Conservation (phyloP, 2,113 vertebrate species). For the Istiophorus platypterus region DNA sequence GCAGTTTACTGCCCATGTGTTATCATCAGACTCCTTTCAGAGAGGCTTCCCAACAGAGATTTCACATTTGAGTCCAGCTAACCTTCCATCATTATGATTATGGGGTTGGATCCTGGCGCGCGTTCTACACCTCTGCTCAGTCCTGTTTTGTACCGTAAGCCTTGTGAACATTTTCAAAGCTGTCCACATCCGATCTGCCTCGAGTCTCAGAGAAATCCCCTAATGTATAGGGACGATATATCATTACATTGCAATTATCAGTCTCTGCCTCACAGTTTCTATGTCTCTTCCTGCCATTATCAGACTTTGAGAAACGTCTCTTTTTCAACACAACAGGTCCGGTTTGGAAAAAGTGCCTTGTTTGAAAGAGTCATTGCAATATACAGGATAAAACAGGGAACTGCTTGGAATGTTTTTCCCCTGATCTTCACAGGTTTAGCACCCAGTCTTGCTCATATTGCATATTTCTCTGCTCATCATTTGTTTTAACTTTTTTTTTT, state of each 20-base stretch:
- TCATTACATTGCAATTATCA: conserved; percentile 42
- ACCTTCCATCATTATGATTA: conserved; percentile 58
- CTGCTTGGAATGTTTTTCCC: not conserved
- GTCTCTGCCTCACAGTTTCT: conserved; percentile 37
- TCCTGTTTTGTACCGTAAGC: not conserved
- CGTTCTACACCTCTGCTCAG: conserved; percentile 2
- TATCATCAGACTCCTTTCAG: conserved; percentile 37
- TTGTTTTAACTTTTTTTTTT: not conserved
- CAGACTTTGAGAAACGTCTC: not conserved
- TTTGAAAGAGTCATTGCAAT: not conserved
- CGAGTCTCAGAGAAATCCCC: conserved; percentile 59
- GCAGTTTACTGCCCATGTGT: conserved; percentile 25
- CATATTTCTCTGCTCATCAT: not conserved
- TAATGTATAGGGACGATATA: conserved; percentile 58
- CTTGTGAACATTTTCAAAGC: conserved; percentile 53
- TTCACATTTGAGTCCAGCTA: conserved; percentile 50
- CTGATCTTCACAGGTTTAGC: not conserved
- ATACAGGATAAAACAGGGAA: not conserved
- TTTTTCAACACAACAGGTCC: conserved; percentile 9
- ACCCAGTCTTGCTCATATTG: not conserved
- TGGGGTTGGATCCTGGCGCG: conserved; percentile 24
- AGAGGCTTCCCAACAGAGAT: conserved; percentile 10
- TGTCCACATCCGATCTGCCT: conserved; percentile 38
- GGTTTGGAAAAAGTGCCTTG: not conserved
- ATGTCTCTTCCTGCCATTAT: conserved; percentile 5